These are phyloP conservation scores for Lysandra coridon DNA, from an alignment of 2,888 invertebrate genomes.

Conservation along the genomic window DNA sequence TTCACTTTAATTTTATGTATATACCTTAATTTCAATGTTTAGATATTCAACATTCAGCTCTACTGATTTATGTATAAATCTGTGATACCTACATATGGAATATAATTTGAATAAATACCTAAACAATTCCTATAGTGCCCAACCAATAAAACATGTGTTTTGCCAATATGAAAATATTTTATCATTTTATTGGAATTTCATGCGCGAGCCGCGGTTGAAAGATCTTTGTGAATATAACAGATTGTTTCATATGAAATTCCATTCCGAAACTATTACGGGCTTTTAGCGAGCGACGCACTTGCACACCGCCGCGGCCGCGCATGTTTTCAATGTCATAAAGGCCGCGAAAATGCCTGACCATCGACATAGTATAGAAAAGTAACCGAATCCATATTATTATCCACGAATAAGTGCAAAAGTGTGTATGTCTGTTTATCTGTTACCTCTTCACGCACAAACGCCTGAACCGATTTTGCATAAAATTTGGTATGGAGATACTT, in stretches of 20 bases:
- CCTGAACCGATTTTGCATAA: not conserved
- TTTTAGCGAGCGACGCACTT: not conserved
- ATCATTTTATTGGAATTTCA: slow-evolving; percentile 6
- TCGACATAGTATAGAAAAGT: not conserved
- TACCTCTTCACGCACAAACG: not conserved
- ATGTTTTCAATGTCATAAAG: not conserved
- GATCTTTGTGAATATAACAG: not conserved
- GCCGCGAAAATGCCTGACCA: not conserved
- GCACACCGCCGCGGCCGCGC: not conserved
- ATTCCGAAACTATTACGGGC: slow-evolving; percentile 11
- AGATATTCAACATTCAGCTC: no score
- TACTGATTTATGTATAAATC: no score
- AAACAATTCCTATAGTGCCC: not conserved
- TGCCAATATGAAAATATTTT: slow-evolving; percentile 9
- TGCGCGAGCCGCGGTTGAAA: not conserved
- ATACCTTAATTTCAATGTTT: no score
- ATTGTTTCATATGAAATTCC: slow-evolving; percentile 11
- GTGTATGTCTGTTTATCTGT: not conserved
- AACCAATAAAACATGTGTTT: not conserved
- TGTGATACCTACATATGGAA: no score
- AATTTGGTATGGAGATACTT: no score
- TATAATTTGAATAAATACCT: not conserved
- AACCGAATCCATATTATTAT: not conserved
- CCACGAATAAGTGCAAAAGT: no score
- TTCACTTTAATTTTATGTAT: no score